Evolutionary conservation across 2,888 invertebrate genomes (phyloP), one percentile per base, ranked within the genome.

Genomic region (Microctonus hyperodae): DNA sequence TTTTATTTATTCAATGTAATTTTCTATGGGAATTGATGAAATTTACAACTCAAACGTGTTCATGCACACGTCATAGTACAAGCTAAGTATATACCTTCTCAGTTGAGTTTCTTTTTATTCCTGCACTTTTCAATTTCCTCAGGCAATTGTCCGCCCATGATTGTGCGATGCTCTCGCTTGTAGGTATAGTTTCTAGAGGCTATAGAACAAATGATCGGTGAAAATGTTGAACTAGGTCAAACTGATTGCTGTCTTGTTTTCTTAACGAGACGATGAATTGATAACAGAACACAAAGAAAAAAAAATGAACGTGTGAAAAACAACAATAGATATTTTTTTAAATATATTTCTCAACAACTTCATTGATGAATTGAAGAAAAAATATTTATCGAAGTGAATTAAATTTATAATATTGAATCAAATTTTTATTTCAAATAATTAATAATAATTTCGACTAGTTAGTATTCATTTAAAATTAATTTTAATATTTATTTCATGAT

Each of bases 181-280:
- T 44, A 16, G 1, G 53, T 51, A 28, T 5, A 62, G 37, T 61
- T 62, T 61, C 62, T 55, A 55, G 16, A 44, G 57, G 53, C 37
- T 64, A 59, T 59, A 48, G 65, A 65, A 62, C 66, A 44, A 16
- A 67, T 67, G 68, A 70, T 69, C 65, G 67, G 65, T 65, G 64
- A 37, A n/a, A n/a, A 67, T 48, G 50, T 16, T 9, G 44, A 73
- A 73, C 65, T 73, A 63, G 73, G 71, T 69, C 73, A 71, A 70
- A 69, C 64, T 66, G 63, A 73, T 68, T 59, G 69, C 67, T 62
- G 65, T 56, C 69, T 69, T 70, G 68, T 71, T 70, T 70, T 66
- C 62, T 69, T 64, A 71, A 70, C 64, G 67, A 69, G 56, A 55
- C 16, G 57, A 63, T 51, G 53, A 65, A 71, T 71, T 67, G 57